Base-by-base conservation (phyloP, 23 tunicate species). In the Trididemnum clinides region DNA sequence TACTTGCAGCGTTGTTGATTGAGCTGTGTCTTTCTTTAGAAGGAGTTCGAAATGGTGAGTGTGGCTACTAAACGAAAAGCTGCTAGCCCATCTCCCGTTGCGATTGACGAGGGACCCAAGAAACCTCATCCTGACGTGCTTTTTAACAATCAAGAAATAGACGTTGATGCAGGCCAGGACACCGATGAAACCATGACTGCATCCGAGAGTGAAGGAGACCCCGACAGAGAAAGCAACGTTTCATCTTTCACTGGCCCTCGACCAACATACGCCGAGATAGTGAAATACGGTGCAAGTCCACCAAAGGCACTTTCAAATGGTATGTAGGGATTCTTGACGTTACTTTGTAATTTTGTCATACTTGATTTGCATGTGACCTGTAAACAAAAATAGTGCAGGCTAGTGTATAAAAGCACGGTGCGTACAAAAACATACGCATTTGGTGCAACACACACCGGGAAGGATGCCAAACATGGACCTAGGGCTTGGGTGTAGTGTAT, bases 251-350 rank as follows among this genome's bases (percentile, higher is more conserved):
- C 44, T 5, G 28, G 76, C 39, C 58, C 57, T 0, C 86, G 57
- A 23, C 63, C 51, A 23, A 92, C 97, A 18, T 92, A 92, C 49
- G 97, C 97, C 1, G 97, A 92, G 49, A 92, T 92, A 51, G 97
- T 92, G 30, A 92, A 92, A 49, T 65, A 72, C 50, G 91, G 97
- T 34, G 5, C 30, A 22, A 63, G 18, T n/a, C 3, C 66, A 4
- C 25, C 66, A 44, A 7, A 10, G 12, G 15, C 15, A 44, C 12
- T 44, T 44, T 44, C 54, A 44, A 10, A 44, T 44, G 15, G n/a
- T n/a, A n/a, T n/a, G n/a, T n/a, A n/a, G n/a, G n/a, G n/a, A n/a
- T n/a, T n/a, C n/a, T n/a, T n/a, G n/a, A n/a, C n/a, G n/a, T n/a
- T n/a, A n/a, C n/a, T n/a, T n/a, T n/a, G n/a, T n/a, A n/a, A n/a